Base-by-base conservation (phyloP, 2,113 vertebrate genomes). In the Nothocercus julius region DNA sequence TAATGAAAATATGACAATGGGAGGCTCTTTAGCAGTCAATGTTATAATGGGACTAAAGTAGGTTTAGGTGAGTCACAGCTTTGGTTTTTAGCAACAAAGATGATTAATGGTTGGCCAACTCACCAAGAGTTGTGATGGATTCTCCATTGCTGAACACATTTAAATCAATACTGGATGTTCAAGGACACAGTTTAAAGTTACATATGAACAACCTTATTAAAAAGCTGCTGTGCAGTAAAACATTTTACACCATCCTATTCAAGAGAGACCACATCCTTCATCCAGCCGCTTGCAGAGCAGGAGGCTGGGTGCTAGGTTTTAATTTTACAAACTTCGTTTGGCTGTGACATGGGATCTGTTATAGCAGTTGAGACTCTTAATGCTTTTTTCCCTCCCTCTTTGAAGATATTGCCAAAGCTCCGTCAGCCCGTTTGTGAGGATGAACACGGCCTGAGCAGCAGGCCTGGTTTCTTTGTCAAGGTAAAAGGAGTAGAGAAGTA, bases 1-100 rank as follows among this genome's bases (percentile, higher is more conserved):
- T 89, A 0, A 3, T 1, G 20, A 72, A 30, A 36, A 24, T 0
- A 3, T 36, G 44, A 44, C 15, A 58, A 59, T 51, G 72, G 45
- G 27, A 75, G 47, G 59, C 6, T 84, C 25, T 54, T 49, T 47
- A 51, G 68, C n/a, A 70, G 45, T 25, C 53, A 44, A 9, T 0
- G 0, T 18, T 19, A 45, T 20, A 22, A n/a, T 1, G 10, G 34
- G 72, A 87, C 13, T 36, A 22, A 20, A 80, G 6, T 12, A 5
- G 18, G 24, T 19, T 32, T 32, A 28, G 28, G 47, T 1, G 34
- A 82, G 79, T 42, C 73, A 36, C 0, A 2, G 82, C 5, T 54
- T 34, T 1, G 0, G 21, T 51, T 42, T 34, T 38, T 78, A 62
- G 82, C 56, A 56, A 77, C 1, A 7, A 34, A 34, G 64, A 36